phyloP scores from a whole-genome alignment of 2,797 vertebrate genomes.

The Adelosebastes latens region DNA sequence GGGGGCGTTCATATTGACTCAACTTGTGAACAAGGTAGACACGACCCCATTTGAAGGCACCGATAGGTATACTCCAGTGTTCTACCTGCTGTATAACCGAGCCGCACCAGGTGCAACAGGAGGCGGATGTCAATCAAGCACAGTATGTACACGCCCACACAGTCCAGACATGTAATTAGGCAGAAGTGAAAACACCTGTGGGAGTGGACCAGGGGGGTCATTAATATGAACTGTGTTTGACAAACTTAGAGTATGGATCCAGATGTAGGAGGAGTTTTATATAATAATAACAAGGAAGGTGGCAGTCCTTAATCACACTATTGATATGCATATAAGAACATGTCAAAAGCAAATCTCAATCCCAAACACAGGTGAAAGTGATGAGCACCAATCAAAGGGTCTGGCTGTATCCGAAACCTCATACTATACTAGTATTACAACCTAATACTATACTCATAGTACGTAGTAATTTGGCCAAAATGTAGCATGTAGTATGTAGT shows the following conservation, averaged over 20 bases:
- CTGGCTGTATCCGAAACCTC: background rate
- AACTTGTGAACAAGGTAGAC: too few relatives aligned
- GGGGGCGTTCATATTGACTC: too few relatives aligned
- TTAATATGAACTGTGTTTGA: background rate
- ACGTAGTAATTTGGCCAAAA: too few relatives aligned
- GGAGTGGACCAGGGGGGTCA: too few relatives aligned
- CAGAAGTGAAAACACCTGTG: background rate
- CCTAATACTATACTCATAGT: too few relatives aligned
- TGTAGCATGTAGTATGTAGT: too few relatives aligned
- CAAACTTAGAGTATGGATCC: background rate
- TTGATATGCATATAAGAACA: too few relatives aligned
- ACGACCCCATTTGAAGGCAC: too few relatives aligned
- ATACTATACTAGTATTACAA: too few relatives aligned
- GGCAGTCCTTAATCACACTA: background rate
- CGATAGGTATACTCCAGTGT: background rate
- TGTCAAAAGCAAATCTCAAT: background rate
- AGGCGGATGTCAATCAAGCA: background rate
- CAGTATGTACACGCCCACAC: background rate
- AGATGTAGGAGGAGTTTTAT: background rate
- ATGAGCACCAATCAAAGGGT: background rate
- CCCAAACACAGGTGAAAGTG: background rate
- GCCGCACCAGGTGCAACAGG: background rate
- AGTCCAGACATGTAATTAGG: background rate
- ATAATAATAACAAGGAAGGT: background rate
- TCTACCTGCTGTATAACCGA: background rate